These are phyloP conservation scores for Epinephelus fuscoguttatus DNA, from an alignment of 2,113 vertebrate genomes.

Conservation along the genomic window DNA sequence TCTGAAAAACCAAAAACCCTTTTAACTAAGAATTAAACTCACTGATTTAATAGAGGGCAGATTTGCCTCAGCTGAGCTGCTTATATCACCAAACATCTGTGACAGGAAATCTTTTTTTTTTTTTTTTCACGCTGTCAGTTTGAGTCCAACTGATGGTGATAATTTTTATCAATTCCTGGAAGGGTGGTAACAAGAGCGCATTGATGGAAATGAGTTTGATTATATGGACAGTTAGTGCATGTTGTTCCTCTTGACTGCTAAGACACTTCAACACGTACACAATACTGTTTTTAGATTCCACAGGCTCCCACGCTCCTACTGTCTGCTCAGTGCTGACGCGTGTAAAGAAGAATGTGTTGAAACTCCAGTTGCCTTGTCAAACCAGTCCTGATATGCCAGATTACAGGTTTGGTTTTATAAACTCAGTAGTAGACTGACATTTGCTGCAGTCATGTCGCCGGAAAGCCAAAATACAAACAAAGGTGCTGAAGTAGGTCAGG, in stretches of 20 bases:
- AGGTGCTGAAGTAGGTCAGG: background rate
- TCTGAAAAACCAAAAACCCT: constrained; percentile 2
- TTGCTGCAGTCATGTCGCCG: background rate
- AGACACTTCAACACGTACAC: background rate
- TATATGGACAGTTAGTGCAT: background rate
- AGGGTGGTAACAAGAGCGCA: background rate
- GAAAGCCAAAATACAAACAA: background rate
- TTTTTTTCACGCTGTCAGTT: background rate
- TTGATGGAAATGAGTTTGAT: background rate
- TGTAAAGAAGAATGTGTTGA: constrained; percentile 4
- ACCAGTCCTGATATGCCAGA: constrained; percentile 11
- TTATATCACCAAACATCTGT: constrained; percentile 49
- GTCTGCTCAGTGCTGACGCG: background rate
- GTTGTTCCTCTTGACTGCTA: background rate
- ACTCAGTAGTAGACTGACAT: background rate
- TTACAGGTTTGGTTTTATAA: background rate
- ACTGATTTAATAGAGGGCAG: constrained; percentile 1
- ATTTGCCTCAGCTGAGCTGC: background rate
- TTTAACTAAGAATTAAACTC: background rate
- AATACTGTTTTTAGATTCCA: background rate
- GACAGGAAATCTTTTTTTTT: background rate
- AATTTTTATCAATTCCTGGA: background rate
- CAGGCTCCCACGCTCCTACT: background rate
- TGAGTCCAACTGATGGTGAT: background rate
- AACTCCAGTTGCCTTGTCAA: background rate